phyloP scores from a whole-genome alignment of 2,113 vertebrate genomes.

The Corythoichthys intestinalis region DNA sequence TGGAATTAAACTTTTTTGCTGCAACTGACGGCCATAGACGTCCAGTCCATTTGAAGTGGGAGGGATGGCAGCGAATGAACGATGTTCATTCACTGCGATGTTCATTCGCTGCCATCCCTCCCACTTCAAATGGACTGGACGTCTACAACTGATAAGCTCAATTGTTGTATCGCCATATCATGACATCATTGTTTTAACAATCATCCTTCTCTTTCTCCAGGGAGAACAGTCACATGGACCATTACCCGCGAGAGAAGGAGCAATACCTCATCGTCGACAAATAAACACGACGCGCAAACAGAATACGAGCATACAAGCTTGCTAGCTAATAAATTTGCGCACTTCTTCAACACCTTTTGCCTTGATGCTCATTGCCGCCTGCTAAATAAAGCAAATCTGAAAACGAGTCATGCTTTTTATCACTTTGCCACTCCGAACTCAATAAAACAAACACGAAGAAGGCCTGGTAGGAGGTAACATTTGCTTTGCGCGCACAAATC shows the following conservation, averaged over 20 bases:
- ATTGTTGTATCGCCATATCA: no score
- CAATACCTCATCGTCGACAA: background rate
- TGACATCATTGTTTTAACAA: no score
- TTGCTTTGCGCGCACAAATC: conserved; percentile 48
- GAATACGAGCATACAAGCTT: background rate
- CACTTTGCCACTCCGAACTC: conserved; percentile 2
- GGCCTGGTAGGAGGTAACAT: conserved; percentile 21
- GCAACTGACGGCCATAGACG: no score
- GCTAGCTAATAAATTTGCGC: background rate
- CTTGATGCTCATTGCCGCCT: background rate
- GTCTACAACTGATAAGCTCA: no score
- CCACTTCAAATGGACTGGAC: no score
- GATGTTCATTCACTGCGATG: no score
- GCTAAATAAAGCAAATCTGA: conserved; percentile 4
- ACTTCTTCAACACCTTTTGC: background rate
- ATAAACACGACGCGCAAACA: background rate
- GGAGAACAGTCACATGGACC: background rate
- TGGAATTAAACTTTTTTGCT: no score
- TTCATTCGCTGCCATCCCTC: no score
- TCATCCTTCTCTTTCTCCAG: background rate
- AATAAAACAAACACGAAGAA: conserved; percentile 49
- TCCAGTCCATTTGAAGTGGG: no score
- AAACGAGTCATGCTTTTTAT: background rate
- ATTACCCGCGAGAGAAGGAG: background rate
- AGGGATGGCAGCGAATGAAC: no score